Base-by-base conservation (phyloP, 2,113 vertebrate species). In the Erinaceus europaeus region DNA sequence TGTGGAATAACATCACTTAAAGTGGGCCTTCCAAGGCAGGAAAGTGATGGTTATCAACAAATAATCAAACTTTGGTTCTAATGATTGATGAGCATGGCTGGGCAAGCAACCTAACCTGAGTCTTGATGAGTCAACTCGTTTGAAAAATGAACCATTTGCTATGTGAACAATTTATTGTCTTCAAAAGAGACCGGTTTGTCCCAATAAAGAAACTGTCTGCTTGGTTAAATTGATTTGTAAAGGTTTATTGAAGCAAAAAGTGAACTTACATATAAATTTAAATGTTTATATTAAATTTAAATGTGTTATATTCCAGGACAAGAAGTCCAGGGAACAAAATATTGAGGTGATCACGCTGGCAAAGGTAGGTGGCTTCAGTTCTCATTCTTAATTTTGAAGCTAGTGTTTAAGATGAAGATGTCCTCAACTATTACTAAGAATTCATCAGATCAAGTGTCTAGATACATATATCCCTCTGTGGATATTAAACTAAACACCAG, bases 1-100 rank as follows among this genome's bases (percentile, higher is more conserved):
- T 89, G 40, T 93, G 40, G 40, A 92, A 76, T 84, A 61, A 44
- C 91, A 23, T 77, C 6, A 18, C 44, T 69, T 76, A 61, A 82
- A 20, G 15, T 84, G 15, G 11, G 15, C 64, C 34, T 86, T 75
- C 32, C 25, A 87, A 64, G 25, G 23, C 59, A 64, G 23, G 29
- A 84, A 64, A 65, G 20, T 75, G 17, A 55, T 21, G 52, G 42
- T 75, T 21, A 84, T 57, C 6, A 1, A 15, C 3, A n/a, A 59
- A 76, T 6, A 62, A 62, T 62, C n/a, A n/a, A 18, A 62, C 2
- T 85, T 34, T 81, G 78, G n/a, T 48, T 32, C 32, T 65, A 78
- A n/a, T 18, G 34, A 65, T 4, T 77, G 48, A 46, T 76, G 46
- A 88, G 64, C 65, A 53, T 36, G 10, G 0, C 1, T 69, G 65